A percentile compares a stretch with the other conserved stretches of the same genome.
These are phyloP conservation scores for Microcebus lehilahytsara DNA, from an alignment of 2,113 vertebrate species.

Conservation along the genomic window DNA sequence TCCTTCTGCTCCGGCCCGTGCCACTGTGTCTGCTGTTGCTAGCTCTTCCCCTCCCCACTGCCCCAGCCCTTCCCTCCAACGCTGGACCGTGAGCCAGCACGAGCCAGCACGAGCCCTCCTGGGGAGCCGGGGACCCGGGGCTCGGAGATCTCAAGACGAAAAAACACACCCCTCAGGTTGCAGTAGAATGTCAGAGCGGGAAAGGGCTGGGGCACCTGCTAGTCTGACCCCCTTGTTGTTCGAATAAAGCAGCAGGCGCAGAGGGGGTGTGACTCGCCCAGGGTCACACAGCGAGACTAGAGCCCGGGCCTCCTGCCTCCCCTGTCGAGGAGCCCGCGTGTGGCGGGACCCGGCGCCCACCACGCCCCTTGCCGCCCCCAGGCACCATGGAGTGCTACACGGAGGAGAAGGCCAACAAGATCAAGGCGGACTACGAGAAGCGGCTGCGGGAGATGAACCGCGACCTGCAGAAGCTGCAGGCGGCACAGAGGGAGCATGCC, in stretches of 20 bases:
- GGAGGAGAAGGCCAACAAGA: constrained; percentile 94
- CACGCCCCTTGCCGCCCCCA: background rate
- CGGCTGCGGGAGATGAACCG: constrained; percentile 98
- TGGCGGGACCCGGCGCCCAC: accelerated
- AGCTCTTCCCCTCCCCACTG: background rate
- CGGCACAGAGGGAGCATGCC: constrained; percentile 95
- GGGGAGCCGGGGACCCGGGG: background rate
- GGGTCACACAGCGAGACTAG: accelerated
- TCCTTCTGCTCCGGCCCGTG: background rate
- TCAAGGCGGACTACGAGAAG: constrained; percentile 97
- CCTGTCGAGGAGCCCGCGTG: accelerated
- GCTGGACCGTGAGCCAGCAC: background rate
- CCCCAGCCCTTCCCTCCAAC: background rate
- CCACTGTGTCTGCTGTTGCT: background rate
- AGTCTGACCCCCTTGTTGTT: background rate
- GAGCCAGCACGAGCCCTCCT: background rate
- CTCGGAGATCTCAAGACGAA: background rate
- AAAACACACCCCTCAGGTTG: background rate
- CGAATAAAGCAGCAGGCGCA: background rate
- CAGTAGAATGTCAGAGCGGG: background rate
- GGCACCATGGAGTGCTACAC: constrained; percentile 98
- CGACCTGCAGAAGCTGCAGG: constrained; percentile 95
- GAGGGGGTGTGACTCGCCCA: background rate
- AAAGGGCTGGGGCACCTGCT: background rate
- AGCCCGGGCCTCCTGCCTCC: background rate